Percentiles rank a stretch among this genome's conserved stretches.
phyloP scores from a whole-genome alignment of 1,140 invertebrate genomes.

The Drosophila varians region DNA sequence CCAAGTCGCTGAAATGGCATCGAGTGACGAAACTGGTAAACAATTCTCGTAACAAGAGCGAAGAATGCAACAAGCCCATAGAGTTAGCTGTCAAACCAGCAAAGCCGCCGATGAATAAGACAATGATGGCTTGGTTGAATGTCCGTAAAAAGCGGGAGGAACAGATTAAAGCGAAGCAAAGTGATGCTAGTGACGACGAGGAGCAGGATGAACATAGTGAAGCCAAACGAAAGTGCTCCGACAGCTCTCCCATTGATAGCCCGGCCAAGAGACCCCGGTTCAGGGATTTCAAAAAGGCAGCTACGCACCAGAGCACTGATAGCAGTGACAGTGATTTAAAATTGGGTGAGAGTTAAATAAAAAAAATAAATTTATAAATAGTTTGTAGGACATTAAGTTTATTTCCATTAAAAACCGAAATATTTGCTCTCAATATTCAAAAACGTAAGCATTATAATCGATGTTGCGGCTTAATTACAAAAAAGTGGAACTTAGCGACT shows the following conservation, averaged over 20 bases:
- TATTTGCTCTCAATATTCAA: slow-evolving; percentile 39
- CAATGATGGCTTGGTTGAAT: slow-evolving; percentile 68
- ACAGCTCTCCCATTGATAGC: neutral
- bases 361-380: neutral
- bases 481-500: slow-evolving; percentile 48
- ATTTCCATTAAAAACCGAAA: slow-evolving; percentile 63
- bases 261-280: slow-evolving; percentile 38
- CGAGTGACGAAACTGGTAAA: slow-evolving; percentile 89
- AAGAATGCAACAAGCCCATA: slow-evolving; percentile 87
- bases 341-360: neutral
- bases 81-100: slow-evolving; percentile 47
- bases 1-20: slow-evolving; percentile 86
- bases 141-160: slow-evolving; percentile 49
- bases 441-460: slow-evolving; percentile 25
- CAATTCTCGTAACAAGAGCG: slow-evolving; percentile 88
- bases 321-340: slow-evolving; percentile 17
- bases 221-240: neutral
- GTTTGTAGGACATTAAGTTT: slow-evolving; percentile 59
- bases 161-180: slow-evolving; percentile 35
- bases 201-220: neutral
- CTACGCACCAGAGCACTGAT: neutral
- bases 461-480: slow-evolving; percentile 58
- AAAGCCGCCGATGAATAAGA: slow-evolving; percentile 57
- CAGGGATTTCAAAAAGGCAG: slow-evolving; percentile 2
- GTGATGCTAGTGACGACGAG: slow-evolving; percentile 29